Evolutionary conservation across 2,888 invertebrate genomes (phyloP).

Genomic region (Drosophila kokeensis): DNA sequence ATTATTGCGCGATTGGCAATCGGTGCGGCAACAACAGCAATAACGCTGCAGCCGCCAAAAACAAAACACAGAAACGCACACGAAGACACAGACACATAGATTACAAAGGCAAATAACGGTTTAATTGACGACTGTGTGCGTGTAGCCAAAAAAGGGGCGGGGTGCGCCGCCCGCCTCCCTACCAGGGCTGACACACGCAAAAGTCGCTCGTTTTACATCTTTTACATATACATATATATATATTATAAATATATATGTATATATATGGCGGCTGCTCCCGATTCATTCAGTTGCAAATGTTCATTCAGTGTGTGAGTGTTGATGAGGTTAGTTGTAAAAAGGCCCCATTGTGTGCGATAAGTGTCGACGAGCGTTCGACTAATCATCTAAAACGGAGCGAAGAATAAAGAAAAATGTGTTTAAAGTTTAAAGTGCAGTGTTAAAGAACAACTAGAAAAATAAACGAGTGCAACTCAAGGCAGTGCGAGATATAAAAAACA

Average conservation of each 20-base stretch:
- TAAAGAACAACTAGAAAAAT: conserved; percentile 23
- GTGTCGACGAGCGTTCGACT: conserved; percentile 16
- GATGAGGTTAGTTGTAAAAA: conserved; percentile 73
- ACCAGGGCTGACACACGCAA: conserved; percentile 50
- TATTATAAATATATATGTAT: conserved; percentile 1
- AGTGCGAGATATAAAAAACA: conserved; percentile 8
- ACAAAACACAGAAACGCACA: conserved; percentile 42
- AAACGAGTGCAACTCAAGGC: conserved; percentile 12
- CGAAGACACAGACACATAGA: conserved; percentile 17
- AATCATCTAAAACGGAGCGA: conserved; percentile 7
- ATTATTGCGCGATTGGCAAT: conserved; percentile 75
- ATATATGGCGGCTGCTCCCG: conserved; percentile 38
- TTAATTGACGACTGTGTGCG: conserved; percentile 29
- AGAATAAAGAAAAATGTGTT: conserved; percentile 27
- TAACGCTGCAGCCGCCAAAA: conserved; percentile 56
- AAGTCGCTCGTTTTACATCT: conserved; percentile 42
- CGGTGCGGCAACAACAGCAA: conserved; percentile 70
- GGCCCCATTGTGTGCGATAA: conserved; percentile 38
- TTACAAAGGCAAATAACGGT: conserved; percentile 58
- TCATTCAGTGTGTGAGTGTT: conserved; percentile 79
- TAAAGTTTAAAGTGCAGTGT: conserved; percentile 50
- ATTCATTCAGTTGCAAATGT: conserved; percentile 66
- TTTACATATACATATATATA: background rate
- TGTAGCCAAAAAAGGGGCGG: conserved; percentile 11
- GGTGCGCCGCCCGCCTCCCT: conserved; percentile 20